Base-by-base conservation (phyloP, 37 sponge, comb jelly and placozoan genomes). In the Oscarella lobularis region DNA sequence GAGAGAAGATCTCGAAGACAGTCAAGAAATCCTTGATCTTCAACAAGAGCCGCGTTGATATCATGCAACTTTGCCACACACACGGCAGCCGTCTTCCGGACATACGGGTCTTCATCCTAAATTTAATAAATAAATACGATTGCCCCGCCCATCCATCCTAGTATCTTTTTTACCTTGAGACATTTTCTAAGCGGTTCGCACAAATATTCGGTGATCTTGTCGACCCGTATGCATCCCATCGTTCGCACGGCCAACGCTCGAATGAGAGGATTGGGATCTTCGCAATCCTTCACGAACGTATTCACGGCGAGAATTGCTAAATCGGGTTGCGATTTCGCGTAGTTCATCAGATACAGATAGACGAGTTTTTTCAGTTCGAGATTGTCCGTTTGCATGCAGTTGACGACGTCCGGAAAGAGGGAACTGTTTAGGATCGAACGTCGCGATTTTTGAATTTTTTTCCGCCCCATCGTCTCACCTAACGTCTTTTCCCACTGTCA, bases 401-500 rank as follows among this genome's bases (percentile, higher is more conserved):
- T 97, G 41, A 93, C 83, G 33, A 97, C 94, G 73, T 97, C 98
- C 6, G 98, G 88, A 70, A 97, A 97, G 41, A 95, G 78, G 2
- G 95, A 87, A 73, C 93, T 92, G 67, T 0, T 37, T n/a, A 31
- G 68, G 39, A 2, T 37, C 54, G 31, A 48, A 9, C 60, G 14
- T 27, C 20, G 60, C 9, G 14, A 27, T 9, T 20, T 20, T 20
- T 20, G 20, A 48, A 48, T 20, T 9, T 9, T 48, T 20, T 48
- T 20, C 60, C 35, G 36, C 14, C 27, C 20, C 20, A 29, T 0
- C 35, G 20, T 37, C 39, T 3, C 71, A 89, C 90, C 95, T 91
- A 38, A 97, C 98, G 67, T 97, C 98, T 65, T 97, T 97, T 27
- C 98, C 98, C 72, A 97, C 94, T 6, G 98, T 97, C 98, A 97